phyloP scores from a whole-genome alignment of 2,113 vertebrate species.

The Epinephelus moara region DNA sequence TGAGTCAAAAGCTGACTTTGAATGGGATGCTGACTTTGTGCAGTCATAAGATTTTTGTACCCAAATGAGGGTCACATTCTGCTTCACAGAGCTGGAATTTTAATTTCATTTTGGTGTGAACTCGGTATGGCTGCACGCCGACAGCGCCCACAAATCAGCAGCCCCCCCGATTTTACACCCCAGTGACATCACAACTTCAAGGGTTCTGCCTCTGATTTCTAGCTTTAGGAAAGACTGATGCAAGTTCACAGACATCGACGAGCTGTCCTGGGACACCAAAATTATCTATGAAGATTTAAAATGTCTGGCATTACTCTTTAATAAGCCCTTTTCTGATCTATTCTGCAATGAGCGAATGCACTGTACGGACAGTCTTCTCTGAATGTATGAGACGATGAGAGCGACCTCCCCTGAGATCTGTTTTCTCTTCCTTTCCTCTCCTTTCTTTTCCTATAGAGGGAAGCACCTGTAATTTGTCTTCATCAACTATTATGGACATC shows the following conservation, averaged over 20 bases:
- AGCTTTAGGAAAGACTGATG: constrained; percentile 66
- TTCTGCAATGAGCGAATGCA: constrained; percentile 30
- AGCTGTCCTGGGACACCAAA: constrained; percentile 54
- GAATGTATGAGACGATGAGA: constrained; percentile 59
- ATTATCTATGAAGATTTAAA: constrained; percentile 65
- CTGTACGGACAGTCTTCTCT: constrained; percentile 35
- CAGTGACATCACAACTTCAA: constrained; percentile 63
- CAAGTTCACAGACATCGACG: constrained; percentile 62
- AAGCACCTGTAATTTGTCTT: constrained; percentile 85
- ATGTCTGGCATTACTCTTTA: constrained; percentile 49
- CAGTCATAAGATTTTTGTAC: constrained; percentile 16
- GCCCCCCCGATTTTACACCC: constrained; percentile 30
- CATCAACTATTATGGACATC: constrained; percentile 85
- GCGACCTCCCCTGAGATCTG: constrained; percentile 49
- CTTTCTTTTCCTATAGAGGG: constrained; percentile 62
- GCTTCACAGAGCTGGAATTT: constrained; percentile 35
- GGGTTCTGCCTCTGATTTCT: constrained; percentile 60
- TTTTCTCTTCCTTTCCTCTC: constrained; percentile 38
- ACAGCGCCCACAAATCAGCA: constrained; percentile 42
- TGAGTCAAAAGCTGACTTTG: constrained; percentile 53
- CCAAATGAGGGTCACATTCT: constrained; percentile 50
- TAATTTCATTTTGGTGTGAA: constrained; percentile 28
- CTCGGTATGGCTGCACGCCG: constrained; percentile 24
- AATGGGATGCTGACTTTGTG: constrained; percentile 48
- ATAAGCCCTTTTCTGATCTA: constrained; percentile 25